A percentile compares a stretch with the other conserved stretches of the same genome.
These are phyloP conservation scores for Atherinosoma microstoma DNA, from an alignment of 2,797 vertebrate genomes.

Conservation along the genomic window DNA sequence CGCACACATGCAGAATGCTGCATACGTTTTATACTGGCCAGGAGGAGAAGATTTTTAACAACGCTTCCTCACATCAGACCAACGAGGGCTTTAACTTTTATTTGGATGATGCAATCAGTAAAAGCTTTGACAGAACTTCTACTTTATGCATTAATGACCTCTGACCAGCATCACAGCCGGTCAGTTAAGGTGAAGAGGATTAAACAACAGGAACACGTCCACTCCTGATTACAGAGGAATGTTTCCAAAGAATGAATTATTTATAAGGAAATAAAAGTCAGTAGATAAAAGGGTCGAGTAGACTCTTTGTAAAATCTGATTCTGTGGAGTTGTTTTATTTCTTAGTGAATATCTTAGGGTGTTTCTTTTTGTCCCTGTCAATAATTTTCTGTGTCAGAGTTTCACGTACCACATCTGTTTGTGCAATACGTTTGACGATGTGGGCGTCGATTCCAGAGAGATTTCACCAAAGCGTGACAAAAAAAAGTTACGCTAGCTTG, in stretches of 20 bases:
- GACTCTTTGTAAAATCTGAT: background rate
- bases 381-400: background rate
- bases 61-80: background rate
- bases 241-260: conserved; percentile 33
- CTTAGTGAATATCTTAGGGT: background rate
- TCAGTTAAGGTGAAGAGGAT: background rate
- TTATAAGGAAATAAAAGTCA: conserved; percentile 5
- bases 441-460: too few relatives aligned
- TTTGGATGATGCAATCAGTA: conserved; percentile 8
- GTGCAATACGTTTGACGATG: too few relatives aligned
- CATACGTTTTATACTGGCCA: background rate
- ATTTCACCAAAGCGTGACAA: too few relatives aligned
- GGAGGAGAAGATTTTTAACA: background rate
- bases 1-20: conserved; percentile 1
- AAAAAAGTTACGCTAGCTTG: too few relatives aligned
- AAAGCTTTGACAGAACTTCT: conserved; percentile 20
- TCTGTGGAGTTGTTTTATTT: background rate
- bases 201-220: background rate
- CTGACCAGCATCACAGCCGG: background rate
- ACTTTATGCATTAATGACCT: conserved; percentile 4
- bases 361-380: background rate
- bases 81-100: conserved; percentile 1
- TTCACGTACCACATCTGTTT: background rate
- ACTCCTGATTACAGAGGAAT: conserved; percentile 1
- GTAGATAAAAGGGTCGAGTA: background rate